Conservation (phyloP, 2,888 invertebrate genomes). For the Drosophila paranaensis region DNA sequence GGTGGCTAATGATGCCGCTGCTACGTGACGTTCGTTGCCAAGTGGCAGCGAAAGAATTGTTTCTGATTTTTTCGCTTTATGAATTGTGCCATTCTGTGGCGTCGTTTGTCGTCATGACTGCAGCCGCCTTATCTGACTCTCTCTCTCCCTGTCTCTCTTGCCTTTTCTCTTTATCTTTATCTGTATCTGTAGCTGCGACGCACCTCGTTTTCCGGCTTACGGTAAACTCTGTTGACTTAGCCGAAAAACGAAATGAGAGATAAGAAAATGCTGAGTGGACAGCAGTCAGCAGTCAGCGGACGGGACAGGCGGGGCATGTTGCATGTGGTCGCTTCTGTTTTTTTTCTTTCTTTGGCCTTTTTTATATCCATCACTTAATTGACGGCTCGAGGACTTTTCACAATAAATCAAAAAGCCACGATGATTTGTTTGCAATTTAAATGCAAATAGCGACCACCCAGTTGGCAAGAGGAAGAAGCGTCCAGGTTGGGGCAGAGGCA, state of each 20-base stretch:
- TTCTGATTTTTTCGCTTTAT: conserved; percentile 59
- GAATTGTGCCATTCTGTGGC: conserved; percentile 71
- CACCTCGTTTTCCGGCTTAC: conserved; percentile 75
- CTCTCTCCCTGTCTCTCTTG: conserved; percentile 3
- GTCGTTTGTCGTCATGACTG: conserved; percentile 38
- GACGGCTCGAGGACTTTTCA: conserved; percentile 66
- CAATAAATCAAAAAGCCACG: conserved; percentile 68
- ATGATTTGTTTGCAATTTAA: conserved; percentile 80
- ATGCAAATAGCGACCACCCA: conserved; percentile 78
- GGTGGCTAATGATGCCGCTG: conserved; percentile 74
- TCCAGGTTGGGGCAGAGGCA: background rate
- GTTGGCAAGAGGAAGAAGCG: conserved; percentile 13
- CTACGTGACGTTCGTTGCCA: conserved; percentile 78
- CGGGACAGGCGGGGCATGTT: background rate
- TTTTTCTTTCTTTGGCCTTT: background rate
- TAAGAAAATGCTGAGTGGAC: conserved; percentile 23
- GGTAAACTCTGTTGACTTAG: conserved; percentile 37
- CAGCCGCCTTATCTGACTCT: conserved; percentile 26
- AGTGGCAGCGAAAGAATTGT: conserved; percentile 71
- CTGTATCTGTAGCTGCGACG: conserved; percentile 45
- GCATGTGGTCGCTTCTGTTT: conserved; percentile 38
- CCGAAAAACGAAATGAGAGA: conserved; percentile 30
- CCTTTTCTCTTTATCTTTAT: conserved; percentile 3
- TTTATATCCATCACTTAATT: conserved; percentile 60
- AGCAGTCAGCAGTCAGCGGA: conserved; percentile 10